Base-by-base conservation (phyloP, 64 coral and sea anemone genomes). In the Actinia equina region DNA sequence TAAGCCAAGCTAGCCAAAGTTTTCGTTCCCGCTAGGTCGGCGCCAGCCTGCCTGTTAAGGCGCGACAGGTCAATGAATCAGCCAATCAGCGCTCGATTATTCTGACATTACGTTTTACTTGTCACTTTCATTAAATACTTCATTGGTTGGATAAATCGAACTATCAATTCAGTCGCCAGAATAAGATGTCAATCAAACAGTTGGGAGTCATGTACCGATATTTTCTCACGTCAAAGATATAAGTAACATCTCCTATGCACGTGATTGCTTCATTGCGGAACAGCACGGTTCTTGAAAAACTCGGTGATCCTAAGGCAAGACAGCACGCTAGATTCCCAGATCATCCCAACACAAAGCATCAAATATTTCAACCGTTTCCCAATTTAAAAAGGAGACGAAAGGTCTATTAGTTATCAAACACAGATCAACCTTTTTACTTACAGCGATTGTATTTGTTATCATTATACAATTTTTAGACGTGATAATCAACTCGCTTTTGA, bases 101-200 rank as follows among this genome's bases (percentile, higher is more conserved):
- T 19, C 43, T 97, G 94, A 97, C 94, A 92, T 93, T 93, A 87
- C 89, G 82, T 69, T 87, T 44, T 79, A 82, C 80, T 93, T 93
- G 91, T 97, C 91, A 86, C 65, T 86, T 87, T 78, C 76, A 86
- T 93, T 89, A 87, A 88, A 84, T 87, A 85, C 88, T 93, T 93
- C 88, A 93, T 93, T 93, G 94, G 94, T 37, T 90, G 86, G 88
- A 89, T 84, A 97, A 93, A 91, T 93, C 86, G 93, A 93, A 97
- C 94, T 93, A 97, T 93, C 94, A 84, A 93, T 88, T 97, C 91
- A 83, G 83, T 89, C 43, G 52, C 88, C 55, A 90, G 86, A 89
- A 87, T 85, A 81, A 97, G 44, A 85, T 97, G 94, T 89, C 94
- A 97, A 90, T 97, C 94, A 97, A 70, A 22, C 94, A 56, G 58